Percentiles rank a stretch among this genome's conserved stretches.
Evolutionary conservation across 2,797 vertebrate genomes (phyloP).

Genomic region (Holocentrus rufus): DNA sequence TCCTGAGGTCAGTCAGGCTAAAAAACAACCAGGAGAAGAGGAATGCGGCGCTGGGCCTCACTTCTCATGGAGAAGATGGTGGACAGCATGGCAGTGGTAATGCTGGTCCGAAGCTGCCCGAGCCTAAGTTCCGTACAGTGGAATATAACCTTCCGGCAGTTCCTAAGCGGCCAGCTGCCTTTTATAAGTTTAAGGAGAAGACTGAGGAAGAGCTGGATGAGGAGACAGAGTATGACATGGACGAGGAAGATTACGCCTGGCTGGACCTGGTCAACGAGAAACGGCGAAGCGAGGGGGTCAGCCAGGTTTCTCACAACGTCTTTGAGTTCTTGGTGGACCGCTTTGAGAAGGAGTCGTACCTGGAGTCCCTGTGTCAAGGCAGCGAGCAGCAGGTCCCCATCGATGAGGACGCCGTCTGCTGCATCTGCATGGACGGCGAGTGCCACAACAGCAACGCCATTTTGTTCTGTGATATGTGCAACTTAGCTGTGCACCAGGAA

Average conservation of each 20-base stretch:
- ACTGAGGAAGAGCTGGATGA: constrained; percentile 94
- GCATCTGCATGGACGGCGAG: constrained; percentile 96
- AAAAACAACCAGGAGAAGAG: constrained; percentile 92
- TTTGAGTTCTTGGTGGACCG: constrained; percentile 98
- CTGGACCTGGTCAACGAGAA: constrained; percentile 95
- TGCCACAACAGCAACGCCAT: constrained; percentile 96
- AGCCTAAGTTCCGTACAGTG: constrained; percentile 92
- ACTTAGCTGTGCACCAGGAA: constrained; percentile 97
- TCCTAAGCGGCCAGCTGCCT: constrained; percentile 85
- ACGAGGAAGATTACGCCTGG: constrained; percentile 98
- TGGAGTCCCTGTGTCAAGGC: constrained; percentile 88
- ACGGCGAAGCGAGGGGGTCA: constrained; percentile 88
- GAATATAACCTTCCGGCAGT: constrained; percentile 95
- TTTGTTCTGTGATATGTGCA: constrained; percentile 96
- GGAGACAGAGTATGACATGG: constrained; percentile 98
- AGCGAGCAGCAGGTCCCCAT: constrained; percentile 88
- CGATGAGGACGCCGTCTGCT: constrained; percentile 96
- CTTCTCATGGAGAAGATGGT: constrained; percentile 61
- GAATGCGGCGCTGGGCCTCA: constrained; percentile 79
- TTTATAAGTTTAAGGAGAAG: constrained; percentile 92
- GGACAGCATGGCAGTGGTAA: constrained; percentile 46
- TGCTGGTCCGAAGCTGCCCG: constrained; percentile 83
- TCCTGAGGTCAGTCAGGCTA: constrained; percentile 87
- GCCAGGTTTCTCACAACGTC: constrained; percentile 92
- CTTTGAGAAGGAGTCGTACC: constrained; percentile 94